Evolutionary conservation across 2,797 vertebrate genomes (phyloP).

Genomic region (Phalanger gymnotis): DNA sequence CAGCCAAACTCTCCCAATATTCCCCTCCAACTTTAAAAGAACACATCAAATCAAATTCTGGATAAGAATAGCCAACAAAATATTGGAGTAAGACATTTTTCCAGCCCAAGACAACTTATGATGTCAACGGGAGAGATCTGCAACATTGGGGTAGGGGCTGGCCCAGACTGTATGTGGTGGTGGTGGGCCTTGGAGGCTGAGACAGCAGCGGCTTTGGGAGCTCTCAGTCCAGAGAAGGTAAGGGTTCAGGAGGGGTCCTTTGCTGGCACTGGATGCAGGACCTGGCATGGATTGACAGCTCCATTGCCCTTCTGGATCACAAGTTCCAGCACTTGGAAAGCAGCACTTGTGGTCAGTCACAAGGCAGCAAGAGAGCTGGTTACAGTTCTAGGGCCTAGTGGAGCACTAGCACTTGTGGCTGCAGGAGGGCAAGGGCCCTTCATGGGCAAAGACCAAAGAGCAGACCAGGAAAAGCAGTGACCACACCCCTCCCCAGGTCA

Average conservation of each 20-base stretch:
- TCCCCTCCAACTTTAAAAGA: background rate
- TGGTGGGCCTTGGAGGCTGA: background rate
- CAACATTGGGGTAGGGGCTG: background rate
- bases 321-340: background rate
- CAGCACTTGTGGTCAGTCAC: background rate
- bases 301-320: background rate
- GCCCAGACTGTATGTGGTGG: background rate
- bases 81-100: background rate
- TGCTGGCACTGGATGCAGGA: background rate
- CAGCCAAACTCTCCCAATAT: background rate
- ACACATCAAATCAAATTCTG: background rate
- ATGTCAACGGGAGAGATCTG: background rate
- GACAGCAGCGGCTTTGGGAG: background rate
- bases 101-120: background rate
- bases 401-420: background rate
- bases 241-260: background rate
- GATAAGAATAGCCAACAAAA: background rate
- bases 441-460: background rate
- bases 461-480: background rate
- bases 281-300: background rate
- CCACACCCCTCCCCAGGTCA: background rate
- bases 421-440: background rate
- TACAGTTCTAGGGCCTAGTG: background rate
- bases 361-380: background rate
- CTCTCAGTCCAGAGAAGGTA: background rate